Percentiles rank a stretch among this genome's conserved stretches.
Conservation (phyloP, 2,113 vertebrate species). For the Phainopepla nitens region DNA sequence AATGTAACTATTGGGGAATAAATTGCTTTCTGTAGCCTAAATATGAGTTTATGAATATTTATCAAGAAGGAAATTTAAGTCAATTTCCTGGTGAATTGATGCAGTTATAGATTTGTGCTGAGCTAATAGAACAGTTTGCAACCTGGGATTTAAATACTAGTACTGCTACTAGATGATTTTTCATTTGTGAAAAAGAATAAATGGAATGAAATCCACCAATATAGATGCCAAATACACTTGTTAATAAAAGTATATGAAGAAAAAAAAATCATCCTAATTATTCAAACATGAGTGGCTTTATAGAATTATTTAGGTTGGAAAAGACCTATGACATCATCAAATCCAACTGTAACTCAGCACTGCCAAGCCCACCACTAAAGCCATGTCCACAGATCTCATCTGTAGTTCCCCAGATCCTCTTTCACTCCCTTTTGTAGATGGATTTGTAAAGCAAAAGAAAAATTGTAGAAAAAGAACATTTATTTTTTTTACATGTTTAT, state of each 20-base stretch:
- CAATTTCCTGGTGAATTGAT: neutral
- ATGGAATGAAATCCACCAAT: neutral
- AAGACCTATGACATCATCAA: neutral
- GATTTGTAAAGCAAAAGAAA: neutral
- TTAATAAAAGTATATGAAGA: neutral
- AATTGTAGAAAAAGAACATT: neutral
- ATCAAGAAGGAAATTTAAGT: constrained; percentile 8
- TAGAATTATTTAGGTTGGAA: neutral
- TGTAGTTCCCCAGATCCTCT: neutral
- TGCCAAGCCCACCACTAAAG: neutral
- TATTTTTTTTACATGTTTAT: neutral
- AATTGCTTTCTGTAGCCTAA: neutral
- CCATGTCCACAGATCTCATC: rapidly evolving
- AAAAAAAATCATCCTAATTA: neutral
- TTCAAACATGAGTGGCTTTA: neutral
- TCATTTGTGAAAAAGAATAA: neutral
- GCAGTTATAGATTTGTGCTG: neutral
- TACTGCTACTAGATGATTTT: neutral
- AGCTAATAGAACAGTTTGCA: neutral
- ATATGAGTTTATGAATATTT: constrained; percentile 15
- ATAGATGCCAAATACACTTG: neutral
- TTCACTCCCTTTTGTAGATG: neutral
- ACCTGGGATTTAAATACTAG: neutral
- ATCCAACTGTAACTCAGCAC: neutral
- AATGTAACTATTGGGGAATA: neutral